Evolutionary conservation across 2,888 invertebrate species (phyloP).

Genomic region (Idaea biselata): DNA sequence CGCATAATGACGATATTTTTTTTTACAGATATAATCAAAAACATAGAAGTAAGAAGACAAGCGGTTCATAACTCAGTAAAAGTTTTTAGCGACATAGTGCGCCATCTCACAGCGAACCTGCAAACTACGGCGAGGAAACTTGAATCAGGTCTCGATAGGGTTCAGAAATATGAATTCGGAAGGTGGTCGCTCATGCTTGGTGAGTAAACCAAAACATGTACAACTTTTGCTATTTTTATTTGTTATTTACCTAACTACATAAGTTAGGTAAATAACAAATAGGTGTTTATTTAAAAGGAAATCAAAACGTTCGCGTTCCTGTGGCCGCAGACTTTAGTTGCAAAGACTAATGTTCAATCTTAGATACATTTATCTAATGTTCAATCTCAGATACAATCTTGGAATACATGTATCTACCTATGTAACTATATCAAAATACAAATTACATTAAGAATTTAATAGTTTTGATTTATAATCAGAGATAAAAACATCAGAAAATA

Average conservation of each 20-base stretch:
- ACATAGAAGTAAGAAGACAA: conserved; percentile 79
- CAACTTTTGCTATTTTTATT: neutral
- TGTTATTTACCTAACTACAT: no score
- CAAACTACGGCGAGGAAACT: conserved; percentile 62
- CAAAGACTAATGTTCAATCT: neutral
- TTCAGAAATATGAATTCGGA: conserved; percentile 82
- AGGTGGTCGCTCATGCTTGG: conserved; percentile 84
- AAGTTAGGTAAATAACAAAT: no score
- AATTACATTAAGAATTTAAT: no score
- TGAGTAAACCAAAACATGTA: conserved; percentile 46
- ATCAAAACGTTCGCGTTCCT: no score
- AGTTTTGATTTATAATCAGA: no score
- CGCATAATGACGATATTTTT: conserved; percentile 8
- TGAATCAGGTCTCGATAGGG: conserved; percentile 63
- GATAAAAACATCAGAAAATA: no score
- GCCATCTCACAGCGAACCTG: conserved; percentile 72
- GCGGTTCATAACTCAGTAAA: conserved; percentile 80
- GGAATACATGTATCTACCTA: no score
- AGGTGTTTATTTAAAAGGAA: no score
- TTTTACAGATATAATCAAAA: conserved; percentile 78
- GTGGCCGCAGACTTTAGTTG: no score
- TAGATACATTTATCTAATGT: neutral
- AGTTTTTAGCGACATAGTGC: conserved; percentile 80
- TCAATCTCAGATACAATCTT: no score
- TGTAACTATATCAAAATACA: no score